Evolutionary conservation across 2,797 vertebrate species (phyloP), one percentile per base, ranked within the genome.

Genomic region (Manis pentadactyla): DNA sequence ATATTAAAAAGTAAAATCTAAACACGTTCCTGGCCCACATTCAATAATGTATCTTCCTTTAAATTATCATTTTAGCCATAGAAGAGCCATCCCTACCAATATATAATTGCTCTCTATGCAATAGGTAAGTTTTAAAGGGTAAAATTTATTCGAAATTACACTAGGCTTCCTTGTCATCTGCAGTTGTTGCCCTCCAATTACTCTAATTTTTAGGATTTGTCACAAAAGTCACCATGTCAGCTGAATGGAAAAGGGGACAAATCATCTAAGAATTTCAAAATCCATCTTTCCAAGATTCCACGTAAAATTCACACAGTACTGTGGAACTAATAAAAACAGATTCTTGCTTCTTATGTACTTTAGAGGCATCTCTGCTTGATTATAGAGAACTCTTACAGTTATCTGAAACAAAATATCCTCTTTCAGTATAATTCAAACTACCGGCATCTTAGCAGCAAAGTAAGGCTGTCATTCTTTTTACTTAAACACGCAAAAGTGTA

Each of bases 401-500:
- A 93, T 69, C 93, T 78, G 39, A 94, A 96, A 96, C 96, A 98
- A 97, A 98, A 95, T 87, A 97, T 69, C 93, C 82, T 37, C 96
- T 90, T 92, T 93, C 66, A 95, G 89, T 53, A n/a, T 63, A 97
- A 93, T 84, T 94, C 84, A 93, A 97, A 96, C 75, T 96, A 98
- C 92, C 92, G 89, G 74, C 93, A 95, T 95, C 18, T 13, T 79
- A 98, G 97, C 86, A 97, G 96, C 96, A 93, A 94, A 97, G 77
- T 85, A 96, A 78, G 93, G 94, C 93, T 97, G 87, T 94, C 97
- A 81, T 97, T 97, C 69, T 97, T 95, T 97, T 98, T 98, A 98
- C 97, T 98, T 98, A 98, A 55, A 97, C 96, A 94, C 91, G 95
- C 97, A 97, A 98, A 98, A 98, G 98, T 98, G 96, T 96, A 98